phyloP scores from a whole-genome alignment of 2,113 vertebrate genomes.

The Bos indicus region DNA sequence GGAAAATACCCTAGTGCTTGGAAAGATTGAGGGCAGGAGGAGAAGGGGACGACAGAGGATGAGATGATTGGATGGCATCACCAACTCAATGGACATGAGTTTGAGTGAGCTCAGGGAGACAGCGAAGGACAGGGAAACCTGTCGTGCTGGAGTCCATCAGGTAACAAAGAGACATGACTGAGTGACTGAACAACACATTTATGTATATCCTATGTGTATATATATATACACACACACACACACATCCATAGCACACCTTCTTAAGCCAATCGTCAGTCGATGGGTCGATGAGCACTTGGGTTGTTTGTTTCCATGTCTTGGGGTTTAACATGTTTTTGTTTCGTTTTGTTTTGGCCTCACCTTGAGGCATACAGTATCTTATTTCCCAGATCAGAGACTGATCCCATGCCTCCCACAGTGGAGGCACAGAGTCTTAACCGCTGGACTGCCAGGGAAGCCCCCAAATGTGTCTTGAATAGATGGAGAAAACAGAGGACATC shows the following conservation, averaged over 20 bases:
- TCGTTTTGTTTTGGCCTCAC: background rate
- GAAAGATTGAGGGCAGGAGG: background rate
- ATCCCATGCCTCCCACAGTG: background rate
- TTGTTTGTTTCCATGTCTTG: background rate
- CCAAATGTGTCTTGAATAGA: background rate
- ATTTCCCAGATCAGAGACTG: background rate
- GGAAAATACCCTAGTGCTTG: background rate
- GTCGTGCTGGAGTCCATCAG: background rate
- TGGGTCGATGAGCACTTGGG: background rate
- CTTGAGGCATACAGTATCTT: background rate
- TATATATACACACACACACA: fast-evolving
- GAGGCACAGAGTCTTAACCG: background rate
- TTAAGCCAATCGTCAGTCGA: background rate
- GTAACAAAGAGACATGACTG: background rate
- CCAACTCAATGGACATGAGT: background rate
- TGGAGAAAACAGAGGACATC: background rate
- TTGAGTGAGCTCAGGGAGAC: background rate
- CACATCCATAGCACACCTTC: background rate
- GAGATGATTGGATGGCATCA: background rate
- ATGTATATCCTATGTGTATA: background rate
- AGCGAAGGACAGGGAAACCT: background rate
- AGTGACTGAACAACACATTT: background rate
- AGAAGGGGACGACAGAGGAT: background rate
- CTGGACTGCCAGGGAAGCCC: background rate
- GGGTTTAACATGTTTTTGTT: background rate